Conservation (phyloP, 2,113 vertebrate genomes). For the Onychorhynchus coronatus region DNA sequence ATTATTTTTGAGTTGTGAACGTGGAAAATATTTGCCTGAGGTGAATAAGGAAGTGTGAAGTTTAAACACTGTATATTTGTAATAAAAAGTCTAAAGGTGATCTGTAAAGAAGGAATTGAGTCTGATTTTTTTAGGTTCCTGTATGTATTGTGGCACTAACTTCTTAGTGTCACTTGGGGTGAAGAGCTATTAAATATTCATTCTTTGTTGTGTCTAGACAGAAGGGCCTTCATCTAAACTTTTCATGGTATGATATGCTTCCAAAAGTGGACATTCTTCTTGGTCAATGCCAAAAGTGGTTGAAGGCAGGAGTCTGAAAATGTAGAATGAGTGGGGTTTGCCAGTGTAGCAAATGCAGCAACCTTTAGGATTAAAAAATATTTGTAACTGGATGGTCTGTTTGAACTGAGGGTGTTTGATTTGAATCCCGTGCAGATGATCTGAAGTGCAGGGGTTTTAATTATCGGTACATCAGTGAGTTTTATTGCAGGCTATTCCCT, state of each 20-base stretch:
- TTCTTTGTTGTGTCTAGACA: conserved; percentile 36
- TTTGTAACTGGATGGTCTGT: background rate
- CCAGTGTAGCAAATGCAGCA: background rate
- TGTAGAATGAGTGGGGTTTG: background rate
- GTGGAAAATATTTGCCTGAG: conserved; percentile 12
- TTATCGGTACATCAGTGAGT: background rate
- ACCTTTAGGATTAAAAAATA: background rate
- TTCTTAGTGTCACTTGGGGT: conserved; percentile 2
- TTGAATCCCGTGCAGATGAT: background rate
- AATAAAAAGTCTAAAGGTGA: conserved; percentile 12
- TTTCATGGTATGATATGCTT: background rate
- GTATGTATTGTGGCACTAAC: conserved; percentile 31
- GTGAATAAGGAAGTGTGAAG: conserved; percentile 23
- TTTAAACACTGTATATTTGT: conserved; percentile 6
- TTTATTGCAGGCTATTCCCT: background rate
- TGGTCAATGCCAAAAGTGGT: background rate
- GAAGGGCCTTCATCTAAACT: conserved; percentile 11
- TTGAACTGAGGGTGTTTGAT: background rate
- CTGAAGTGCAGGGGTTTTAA: background rate
- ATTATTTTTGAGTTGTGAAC: conserved; percentile 30
- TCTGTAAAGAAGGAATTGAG: conserved; percentile 5
- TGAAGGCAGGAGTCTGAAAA: background rate
- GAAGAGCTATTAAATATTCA: conserved; percentile 2
- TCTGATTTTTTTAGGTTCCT: background rate
- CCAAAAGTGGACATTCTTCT: background rate